phyloP scores from a whole-genome alignment of 2,797 vertebrate genomes.

The Okamejei kenojei region DNA sequence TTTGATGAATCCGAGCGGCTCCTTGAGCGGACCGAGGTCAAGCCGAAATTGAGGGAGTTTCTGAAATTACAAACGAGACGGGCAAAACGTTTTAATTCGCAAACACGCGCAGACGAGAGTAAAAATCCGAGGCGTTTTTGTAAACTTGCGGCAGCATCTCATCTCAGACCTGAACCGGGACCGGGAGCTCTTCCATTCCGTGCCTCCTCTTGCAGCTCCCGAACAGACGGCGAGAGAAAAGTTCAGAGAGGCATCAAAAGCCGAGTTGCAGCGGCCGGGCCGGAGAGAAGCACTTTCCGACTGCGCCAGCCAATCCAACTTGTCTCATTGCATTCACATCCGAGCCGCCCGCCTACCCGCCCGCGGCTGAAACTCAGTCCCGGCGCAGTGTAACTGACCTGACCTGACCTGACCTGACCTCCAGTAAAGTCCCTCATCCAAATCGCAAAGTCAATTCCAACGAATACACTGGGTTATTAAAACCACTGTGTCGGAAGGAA shows the following conservation, averaged over 20 bases:
- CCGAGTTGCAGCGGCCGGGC: not conserved
- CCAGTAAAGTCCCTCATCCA: not conserved
- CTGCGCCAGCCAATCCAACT: not conserved
- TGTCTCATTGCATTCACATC: not conserved
- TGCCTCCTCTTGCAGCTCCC: rapidly evolving
- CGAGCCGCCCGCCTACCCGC: not conserved
- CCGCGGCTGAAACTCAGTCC: not conserved
- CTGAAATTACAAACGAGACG: constrained; percentile 6
- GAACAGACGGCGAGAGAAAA: not conserved
- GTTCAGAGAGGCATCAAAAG: not conserved
- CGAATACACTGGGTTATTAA: not conserved
- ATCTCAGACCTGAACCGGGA: not conserved
- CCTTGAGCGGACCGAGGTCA: constrained; percentile 73
- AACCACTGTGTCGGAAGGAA: too few relatives aligned
- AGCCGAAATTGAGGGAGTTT: constrained; percentile 49
- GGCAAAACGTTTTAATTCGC: not conserved
- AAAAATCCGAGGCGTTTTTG: not conserved
- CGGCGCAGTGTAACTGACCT: not conserved
- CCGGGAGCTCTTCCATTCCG: not conserved
- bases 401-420: too few relatives aligned
- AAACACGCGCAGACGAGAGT: not conserved
- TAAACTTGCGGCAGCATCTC: not conserved
- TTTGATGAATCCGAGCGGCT: constrained; percentile 83
- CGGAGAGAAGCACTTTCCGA: not conserved
- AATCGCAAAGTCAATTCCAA: not conserved